A percentile compares a stretch with the other conserved stretches of the same genome.
Evolutionary conservation across 2,888 invertebrate species (phyloP).

Genomic region (Melanchra persicariae): DNA sequence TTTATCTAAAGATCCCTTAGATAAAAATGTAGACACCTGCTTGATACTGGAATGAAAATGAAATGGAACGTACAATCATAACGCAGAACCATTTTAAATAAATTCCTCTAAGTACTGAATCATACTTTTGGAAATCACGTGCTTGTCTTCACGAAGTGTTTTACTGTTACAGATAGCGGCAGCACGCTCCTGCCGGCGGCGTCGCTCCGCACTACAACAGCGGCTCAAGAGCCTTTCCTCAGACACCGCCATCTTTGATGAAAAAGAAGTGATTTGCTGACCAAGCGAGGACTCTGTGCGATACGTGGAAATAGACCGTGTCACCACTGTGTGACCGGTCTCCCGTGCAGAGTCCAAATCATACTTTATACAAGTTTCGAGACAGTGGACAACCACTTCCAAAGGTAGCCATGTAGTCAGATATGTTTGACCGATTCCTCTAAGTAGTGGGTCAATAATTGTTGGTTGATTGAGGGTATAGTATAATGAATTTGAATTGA

Average conservation of each 20-base stretch:
- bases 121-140: too few relatives aligned
- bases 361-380: conserved; percentile 45
- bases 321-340: conserved; percentile 96
- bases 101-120: too few relatives aligned
- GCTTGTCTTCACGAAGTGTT: not conserved
- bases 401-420: conserved; percentile 58
- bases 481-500: conserved; percentile 59
- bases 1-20: too few relatives aligned
- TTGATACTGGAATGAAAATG: too few relatives aligned
- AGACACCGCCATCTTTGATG: conserved; percentile 96
- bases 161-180: conserved; percentile 78
- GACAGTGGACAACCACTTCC: conserved; percentile 50
- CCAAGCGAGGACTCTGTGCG: conserved; percentile 98
- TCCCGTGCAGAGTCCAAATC: conserved; percentile 83
- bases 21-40: too few relatives aligned
- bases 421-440: conserved; percentile 70
- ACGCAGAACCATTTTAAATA: too few relatives aligned
- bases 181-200: conserved; percentile 92
- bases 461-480: conserved; percentile 71
- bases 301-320: conserved; percentile 97
- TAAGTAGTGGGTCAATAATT: conserved; percentile 71
- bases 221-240: conserved; percentile 95
- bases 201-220: conserved; percentile 94
- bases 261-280: conserved; percentile 98
- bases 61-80: too few relatives aligned